These are phyloP conservation scores for Cygnus buccinator DNA, from an alignment of 2,113 vertebrate genomes.

Conservation along the genomic window DNA sequence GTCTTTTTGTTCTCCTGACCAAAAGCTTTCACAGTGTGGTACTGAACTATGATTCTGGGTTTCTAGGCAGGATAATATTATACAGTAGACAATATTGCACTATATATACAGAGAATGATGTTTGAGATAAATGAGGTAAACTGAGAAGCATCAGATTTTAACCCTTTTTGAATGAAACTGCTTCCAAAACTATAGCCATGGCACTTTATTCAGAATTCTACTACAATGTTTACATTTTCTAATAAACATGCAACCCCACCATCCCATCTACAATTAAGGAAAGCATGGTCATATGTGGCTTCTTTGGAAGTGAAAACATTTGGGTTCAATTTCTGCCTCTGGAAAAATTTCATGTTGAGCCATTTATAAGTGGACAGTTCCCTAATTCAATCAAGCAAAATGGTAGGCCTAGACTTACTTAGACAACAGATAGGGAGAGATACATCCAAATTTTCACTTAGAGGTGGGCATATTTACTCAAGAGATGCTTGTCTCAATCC, in stretches of 20 bases:
- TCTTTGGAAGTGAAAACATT: not conserved
- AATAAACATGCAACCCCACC: not conserved
- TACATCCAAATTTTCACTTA: not conserved
- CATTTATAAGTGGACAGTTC: not conserved
- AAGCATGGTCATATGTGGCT: not conserved
- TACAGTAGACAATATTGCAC: not conserved
- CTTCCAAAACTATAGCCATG: not conserved
- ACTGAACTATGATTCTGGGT: not conserved
- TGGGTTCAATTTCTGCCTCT: not conserved
- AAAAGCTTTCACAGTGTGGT: not conserved
- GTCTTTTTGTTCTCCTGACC: constrained; percentile 23
- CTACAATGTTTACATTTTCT: not conserved
- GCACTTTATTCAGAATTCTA: not conserved
- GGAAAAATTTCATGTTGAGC: not conserved
- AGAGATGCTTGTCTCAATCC: not conserved
- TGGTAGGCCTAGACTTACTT: not conserved
- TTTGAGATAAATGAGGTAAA: not conserved
- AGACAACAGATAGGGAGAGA: not conserved
- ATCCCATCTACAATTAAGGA: not conserved
- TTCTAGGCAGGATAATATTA: not conserved
- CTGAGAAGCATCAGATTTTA: not conserved
- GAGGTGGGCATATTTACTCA: not conserved
- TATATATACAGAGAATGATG: not conserved
- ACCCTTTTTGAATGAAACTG: not conserved
- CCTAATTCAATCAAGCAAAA: not conserved